Evolutionary conservation across 2,113 vertebrate species (phyloP).

Genomic region (Thermophis baileyi): DNA sequence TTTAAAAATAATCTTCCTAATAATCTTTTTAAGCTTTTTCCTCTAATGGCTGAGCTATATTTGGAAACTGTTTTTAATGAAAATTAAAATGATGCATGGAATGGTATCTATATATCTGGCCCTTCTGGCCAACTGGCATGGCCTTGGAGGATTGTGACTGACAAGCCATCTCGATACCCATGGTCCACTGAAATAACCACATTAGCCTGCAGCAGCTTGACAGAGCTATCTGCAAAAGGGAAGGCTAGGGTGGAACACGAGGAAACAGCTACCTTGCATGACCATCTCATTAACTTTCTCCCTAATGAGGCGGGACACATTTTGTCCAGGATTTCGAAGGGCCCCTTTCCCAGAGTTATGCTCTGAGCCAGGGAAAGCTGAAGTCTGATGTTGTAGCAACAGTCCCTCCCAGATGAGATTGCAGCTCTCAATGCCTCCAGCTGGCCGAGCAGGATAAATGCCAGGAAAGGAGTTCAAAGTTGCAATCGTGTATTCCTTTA

Average conservation of each 20-base stretch:
- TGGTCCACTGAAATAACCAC: conserved; percentile 29
- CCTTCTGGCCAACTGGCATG: not conserved
- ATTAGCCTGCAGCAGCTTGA: conserved; percentile 34
- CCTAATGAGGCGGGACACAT: conserved; percentile 45
- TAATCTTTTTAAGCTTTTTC: not conserved
- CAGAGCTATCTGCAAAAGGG: conserved; percentile 16
- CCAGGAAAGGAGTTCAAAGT: conserved; percentile 21
- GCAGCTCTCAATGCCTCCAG: conserved; percentile 18
- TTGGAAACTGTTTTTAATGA: not conserved
- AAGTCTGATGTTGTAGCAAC: conserved; percentile 1
- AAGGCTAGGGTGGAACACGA: conserved; percentile 15
- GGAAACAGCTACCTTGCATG: conserved; percentile 2
- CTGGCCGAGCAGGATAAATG: conserved; percentile 26
- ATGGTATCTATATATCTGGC: not conserved
- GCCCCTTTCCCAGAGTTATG: conserved; percentile 22
- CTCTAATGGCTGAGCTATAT: not conserved
- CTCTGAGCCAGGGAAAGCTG: conserved; percentile 18
- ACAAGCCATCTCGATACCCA: conserved; percentile 37
- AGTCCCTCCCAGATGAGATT: conserved; percentile 11
- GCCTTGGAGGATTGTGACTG: not conserved
- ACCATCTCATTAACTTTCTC: conserved; percentile 33
- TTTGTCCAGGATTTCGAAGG: conserved; percentile 26
- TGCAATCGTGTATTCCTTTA: conserved; percentile 2
- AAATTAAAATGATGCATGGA: not conserved
- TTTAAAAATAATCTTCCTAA: conserved; percentile 10